Conservation (phyloP, 2,888 invertebrate genomes). For the Catocala fraxini region DNA sequence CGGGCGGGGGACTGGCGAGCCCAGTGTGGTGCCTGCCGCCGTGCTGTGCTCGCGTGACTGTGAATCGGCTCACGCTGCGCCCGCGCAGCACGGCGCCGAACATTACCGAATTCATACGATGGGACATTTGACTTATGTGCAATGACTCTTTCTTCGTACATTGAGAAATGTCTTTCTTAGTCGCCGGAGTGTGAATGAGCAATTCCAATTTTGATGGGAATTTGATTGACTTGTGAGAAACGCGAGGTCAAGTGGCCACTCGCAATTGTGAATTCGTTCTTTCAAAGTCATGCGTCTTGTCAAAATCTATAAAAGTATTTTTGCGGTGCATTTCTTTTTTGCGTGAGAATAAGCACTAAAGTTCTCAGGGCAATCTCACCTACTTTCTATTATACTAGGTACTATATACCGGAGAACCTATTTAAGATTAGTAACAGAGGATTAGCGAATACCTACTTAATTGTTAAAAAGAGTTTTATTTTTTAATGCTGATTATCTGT, state of each 20-base stretch:
- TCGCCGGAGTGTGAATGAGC: constrained; percentile 73
- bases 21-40: constrained; percentile 44
- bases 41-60: constrained; percentile 50
- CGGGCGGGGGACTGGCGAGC: constrained; percentile 47
- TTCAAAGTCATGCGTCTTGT: constrained; percentile 19
- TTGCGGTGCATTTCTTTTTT: constrained; percentile 11
- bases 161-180: constrained; percentile 58
- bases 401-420: too few relatives aligned
- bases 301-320: constrained; percentile 10
- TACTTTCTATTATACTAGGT: background rate
- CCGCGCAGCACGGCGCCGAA: constrained; percentile 69
- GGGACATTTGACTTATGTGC: constrained; percentile 48
- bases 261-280: constrained; percentile 19
- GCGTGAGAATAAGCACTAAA: constrained; percentile 13
- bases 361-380: background rate
- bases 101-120: constrained; percentile 37
- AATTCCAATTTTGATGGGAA: constrained; percentile 80
- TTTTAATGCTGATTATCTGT: too few relatives aligned
- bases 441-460: too few relatives aligned
- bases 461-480: too few relatives aligned
- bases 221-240: constrained; percentile 41
- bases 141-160: constrained; percentile 52
- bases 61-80: constrained; percentile 65
- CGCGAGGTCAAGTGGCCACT: constrained; percentile 46
- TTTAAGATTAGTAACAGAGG: too few relatives aligned